Percentiles rank a stretch among this genome's conserved stretches.
Conservation (phyloP, 2,888 invertebrate species). For the Acrobasis consociella region DNA sequence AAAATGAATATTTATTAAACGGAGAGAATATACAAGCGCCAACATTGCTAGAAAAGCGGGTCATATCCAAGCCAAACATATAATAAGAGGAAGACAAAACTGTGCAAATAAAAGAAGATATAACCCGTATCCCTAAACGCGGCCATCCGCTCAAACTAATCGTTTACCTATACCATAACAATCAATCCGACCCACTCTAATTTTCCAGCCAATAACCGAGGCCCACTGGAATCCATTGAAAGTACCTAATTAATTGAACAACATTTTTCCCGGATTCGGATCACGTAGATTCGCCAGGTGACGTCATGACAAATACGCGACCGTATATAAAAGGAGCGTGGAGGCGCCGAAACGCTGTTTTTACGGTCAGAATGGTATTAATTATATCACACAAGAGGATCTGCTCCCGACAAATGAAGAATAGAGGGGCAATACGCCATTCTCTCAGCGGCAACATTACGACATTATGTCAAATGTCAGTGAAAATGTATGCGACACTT, state of each 20-base stretch:
- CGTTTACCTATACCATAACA: constrained; percentile 55
- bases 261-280: constrained; percentile 61
- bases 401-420: constrained; percentile 51
- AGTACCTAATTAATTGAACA: constrained; percentile 71
- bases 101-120: constrained; percentile 13
- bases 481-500: constrained; percentile 29
- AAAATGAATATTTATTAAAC: constrained; percentile 1
- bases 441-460: constrained; percentile 32
- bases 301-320: constrained; percentile 61
- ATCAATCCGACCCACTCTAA: constrained; percentile 62
- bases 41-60: neutral
- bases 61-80: neutral
- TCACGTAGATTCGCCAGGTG: constrained; percentile 65
- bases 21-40: neutral
- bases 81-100: neutral
- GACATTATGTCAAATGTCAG: constrained; percentile 26
- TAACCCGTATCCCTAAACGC: constrained; percentile 26
- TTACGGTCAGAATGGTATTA: constrained; percentile 52
- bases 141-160: constrained; percentile 46
- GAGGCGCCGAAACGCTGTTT: constrained; percentile 41
- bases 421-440: constrained; percentile 37
- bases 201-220: constrained; percentile 66
- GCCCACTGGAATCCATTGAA: constrained; percentile 62
- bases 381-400: constrained; percentile 46
- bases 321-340: constrained; percentile 47